phyloP scores from a whole-genome alignment of 2,113 vertebrate species.

The Sakesphorus luctuosus region DNA sequence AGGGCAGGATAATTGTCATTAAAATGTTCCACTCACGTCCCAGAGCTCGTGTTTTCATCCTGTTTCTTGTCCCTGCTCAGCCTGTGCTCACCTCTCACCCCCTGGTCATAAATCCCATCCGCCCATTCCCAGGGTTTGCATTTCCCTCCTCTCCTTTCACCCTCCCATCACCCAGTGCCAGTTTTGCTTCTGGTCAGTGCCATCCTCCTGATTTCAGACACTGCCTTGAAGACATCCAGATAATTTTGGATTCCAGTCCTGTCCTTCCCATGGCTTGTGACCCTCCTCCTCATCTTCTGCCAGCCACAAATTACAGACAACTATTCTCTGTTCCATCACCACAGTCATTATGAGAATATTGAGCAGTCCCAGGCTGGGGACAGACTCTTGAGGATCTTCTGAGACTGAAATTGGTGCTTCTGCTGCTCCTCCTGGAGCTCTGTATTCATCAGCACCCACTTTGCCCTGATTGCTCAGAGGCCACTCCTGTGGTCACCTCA shows the following conservation, averaged over 20 bases:
- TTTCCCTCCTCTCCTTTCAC: background rate
- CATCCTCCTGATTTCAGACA: background rate
- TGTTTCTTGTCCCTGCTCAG: background rate
- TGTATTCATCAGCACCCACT: background rate
- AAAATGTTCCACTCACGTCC: background rate
- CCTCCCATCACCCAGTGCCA: too few relatives aligned
- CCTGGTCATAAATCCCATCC: background rate
- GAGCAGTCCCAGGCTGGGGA: background rate
- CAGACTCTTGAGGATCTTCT: background rate
- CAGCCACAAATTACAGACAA: conserved; percentile 22
- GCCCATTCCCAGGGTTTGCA: background rate
- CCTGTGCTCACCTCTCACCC: background rate
- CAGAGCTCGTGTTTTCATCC: background rate
- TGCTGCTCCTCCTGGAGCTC: background rate
- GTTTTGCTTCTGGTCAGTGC: background rate
- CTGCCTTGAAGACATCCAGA: background rate
- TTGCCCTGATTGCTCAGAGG: background rate
- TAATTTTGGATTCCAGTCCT: conserved; percentile 12
- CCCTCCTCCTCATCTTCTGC: background rate
- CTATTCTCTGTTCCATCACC: conserved; percentile 13
- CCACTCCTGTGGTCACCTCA: background rate
- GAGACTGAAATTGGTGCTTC: background rate
- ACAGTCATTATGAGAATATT: background rate
- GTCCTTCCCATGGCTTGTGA: background rate
- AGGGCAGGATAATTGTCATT: background rate